phyloP scores from a whole-genome alignment of 2,888 invertebrate species.

The Drosophila pseudotalamancana region DNA sequence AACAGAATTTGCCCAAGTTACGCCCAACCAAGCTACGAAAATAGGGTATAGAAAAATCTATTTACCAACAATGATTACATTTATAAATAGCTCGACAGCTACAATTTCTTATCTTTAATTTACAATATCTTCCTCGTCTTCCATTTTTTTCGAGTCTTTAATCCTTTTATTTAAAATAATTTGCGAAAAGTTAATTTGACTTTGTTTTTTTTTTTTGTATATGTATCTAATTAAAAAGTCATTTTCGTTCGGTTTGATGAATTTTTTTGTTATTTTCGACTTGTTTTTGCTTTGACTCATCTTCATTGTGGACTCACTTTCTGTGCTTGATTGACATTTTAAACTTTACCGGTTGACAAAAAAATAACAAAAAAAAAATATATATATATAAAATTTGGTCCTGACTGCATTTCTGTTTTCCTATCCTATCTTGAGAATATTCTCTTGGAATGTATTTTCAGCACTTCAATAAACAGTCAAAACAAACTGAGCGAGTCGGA shows the following conservation, averaged over 20 bases:
- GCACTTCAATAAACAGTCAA: slow-evolving; percentile 5
- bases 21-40: too few species aligned
- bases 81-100: too few species aligned
- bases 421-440: slow-evolving; percentile 3
- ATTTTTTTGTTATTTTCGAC: not conserved
- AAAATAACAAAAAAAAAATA: not conserved
- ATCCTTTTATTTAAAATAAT: too few species aligned
- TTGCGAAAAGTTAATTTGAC: not conserved
- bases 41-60: too few species aligned
- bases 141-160: too few species aligned
- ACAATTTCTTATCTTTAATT: too few species aligned
- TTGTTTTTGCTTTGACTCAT: slow-evolving; percentile 2
- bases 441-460: not conserved
- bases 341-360: slow-evolving; percentile 1
- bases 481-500: slow-evolving; percentile 5
- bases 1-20: too few species aligned
- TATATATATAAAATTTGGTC: not conserved
- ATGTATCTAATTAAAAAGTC: slow-evolving; percentile 24
- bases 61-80: too few species aligned
- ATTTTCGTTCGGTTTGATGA: slow-evolving; percentile 1
- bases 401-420: not conserved
- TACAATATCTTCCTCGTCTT: too few species aligned
- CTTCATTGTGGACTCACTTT: slow-evolving; percentile 4
- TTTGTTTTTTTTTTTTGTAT: not conserved
- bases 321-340: slow-evolving; percentile 43